Base-by-base conservation (phyloP, 2,797 vertebrate genomes). In the Kryptolebias ocellatus region DNA sequence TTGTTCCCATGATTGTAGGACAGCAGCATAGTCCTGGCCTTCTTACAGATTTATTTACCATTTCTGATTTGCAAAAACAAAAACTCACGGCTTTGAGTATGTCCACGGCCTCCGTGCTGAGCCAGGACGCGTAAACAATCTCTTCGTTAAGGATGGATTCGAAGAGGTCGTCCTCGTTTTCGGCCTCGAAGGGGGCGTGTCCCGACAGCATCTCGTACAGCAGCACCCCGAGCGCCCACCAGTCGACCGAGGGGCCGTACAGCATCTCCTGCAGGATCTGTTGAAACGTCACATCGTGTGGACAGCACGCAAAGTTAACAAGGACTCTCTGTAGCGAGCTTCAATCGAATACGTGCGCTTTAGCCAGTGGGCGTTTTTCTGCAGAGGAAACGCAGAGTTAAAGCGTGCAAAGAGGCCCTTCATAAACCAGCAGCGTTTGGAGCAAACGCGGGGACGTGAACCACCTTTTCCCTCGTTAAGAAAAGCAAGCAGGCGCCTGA, bases 221-320 rank as follows among this genome's bases (percentile, higher is more conserved):
- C 28, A 99, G 89, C 81, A 99, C 97, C 0, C 98, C 98, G 58
- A 98, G 97, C 0, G 98, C 97, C 98, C 98, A 99, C 98, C 98
- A 99, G 81, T 99, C 98, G 7, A 99, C 98, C 0, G 97, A 96
- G 0, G 97, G 94, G 27, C 97, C 97, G 0, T 99, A 99, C 17
- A 95, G 92, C 96, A 98, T 95, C 90, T 99, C 98, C 87, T 98
- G 95, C 37, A 99, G 94, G 83, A 99, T 99, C 98, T 99, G 84
- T 66, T 74, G 60, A 67, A 63, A 69, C 60, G 75, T 28, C 54
- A 57, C 28, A 66, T 56, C 24, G 46, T 29, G 11, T 42, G 74
- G 15, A 50, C 42, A 68, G 49, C 44, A 51, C 9, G 14, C 37
- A 34, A 66, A 1, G 59, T 27, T 37, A 56, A 58, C 42, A 45